phyloP scores from a whole-genome alignment of 2,888 invertebrate species.

The Synanthedon vespiformis region DNA sequence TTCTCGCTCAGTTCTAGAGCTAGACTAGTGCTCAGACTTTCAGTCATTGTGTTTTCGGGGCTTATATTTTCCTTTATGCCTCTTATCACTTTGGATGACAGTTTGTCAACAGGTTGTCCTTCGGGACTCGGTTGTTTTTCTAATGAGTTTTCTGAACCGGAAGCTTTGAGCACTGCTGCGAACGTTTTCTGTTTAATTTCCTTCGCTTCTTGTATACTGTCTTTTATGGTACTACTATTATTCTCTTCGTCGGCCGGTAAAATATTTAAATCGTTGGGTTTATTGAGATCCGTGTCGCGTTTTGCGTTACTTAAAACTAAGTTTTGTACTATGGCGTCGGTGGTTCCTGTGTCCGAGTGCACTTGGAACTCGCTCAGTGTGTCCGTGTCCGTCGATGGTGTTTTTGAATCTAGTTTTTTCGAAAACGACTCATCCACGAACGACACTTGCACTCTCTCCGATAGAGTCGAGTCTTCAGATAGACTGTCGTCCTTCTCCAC shows the following conservation, averaged over 20 bases:
- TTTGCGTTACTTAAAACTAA: constrained; percentile 53
- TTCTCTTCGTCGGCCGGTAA: constrained; percentile 17
- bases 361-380: constrained; percentile 57
- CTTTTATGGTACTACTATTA: constrained; percentile 13
- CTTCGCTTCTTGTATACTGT: constrained; percentile 18
- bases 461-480: constrained; percentile 58
- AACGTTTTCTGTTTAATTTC: constrained; percentile 46
- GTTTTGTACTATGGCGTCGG: constrained; percentile 67
- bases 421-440: constrained; percentile 62
- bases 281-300: constrained; percentile 45
- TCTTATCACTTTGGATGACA: constrained; percentile 68
- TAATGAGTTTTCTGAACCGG: constrained; percentile 52
- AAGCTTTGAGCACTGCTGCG: constrained; percentile 55
- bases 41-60: constrained; percentile 70
- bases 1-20: constrained; percentile 40
- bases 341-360: constrained; percentile 38
- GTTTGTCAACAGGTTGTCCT: constrained; percentile 54
- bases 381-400: constrained; percentile 60
- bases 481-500: constrained; percentile 31
- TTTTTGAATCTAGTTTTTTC: constrained; percentile 54
- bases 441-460: constrained; percentile 58
- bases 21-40: constrained; percentile 51
- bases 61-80: constrained; percentile 75
- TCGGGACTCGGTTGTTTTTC: constrained; percentile 54
- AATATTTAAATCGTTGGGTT: constrained; percentile 51